phyloP scores from a whole-genome alignment of 2,888 invertebrate genomes.

The Synergus japonicus region DNA sequence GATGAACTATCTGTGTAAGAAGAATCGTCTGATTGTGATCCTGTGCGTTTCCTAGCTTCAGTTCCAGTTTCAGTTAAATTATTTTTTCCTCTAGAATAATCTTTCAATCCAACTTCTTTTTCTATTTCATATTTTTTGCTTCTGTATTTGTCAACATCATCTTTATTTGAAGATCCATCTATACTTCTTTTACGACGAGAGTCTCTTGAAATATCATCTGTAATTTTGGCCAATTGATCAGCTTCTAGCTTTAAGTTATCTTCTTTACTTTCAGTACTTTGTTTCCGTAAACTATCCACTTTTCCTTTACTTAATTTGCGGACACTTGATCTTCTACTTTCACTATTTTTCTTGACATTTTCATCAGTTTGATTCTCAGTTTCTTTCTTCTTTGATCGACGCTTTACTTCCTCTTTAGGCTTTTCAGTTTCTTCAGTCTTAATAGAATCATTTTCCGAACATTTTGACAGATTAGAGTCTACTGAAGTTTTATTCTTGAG shows the following conservation, averaged over 20 bases:
- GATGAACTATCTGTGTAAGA: neutral
- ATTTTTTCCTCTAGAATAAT: neutral
- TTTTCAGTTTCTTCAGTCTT: slow-evolving; percentile 52
- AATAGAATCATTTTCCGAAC: slow-evolving; percentile 46
- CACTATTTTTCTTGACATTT: slow-evolving; percentile 47
- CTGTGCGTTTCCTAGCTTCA: slow-evolving; percentile 62
- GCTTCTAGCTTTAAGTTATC: slow-evolving; percentile 55
- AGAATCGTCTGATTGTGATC: slow-evolving; percentile 50
- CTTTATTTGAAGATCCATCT: slow-evolving; percentile 51
- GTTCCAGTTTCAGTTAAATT: neutral
- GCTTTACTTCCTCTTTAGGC: slow-evolving; percentile 51
- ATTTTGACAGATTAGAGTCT: slow-evolving; percentile 47
- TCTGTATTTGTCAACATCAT: slow-evolving; percentile 50
- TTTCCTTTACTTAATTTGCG: slow-evolving; percentile 55
- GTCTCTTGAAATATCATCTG: slow-evolving; percentile 41
- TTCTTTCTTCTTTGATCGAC: slow-evolving; percentile 56
- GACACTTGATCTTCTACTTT: slow-evolving; percentile 57
- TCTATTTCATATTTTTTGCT: slow-evolving; percentile 74
- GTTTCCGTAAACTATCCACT: slow-evolving; percentile 59
- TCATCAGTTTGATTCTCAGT: slow-evolving; percentile 49
- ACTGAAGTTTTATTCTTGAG: slow-evolving; percentile 46
- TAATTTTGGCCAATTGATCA: slow-evolving; percentile 41
- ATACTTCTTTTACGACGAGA: slow-evolving; percentile 50
- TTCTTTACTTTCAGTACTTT: slow-evolving; percentile 56
- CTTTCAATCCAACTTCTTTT: slow-evolving; percentile 53